Evolutionary conservation across 1,140 invertebrate genomes (phyloP).

Genomic region (Ectropis grisescens): DNA sequence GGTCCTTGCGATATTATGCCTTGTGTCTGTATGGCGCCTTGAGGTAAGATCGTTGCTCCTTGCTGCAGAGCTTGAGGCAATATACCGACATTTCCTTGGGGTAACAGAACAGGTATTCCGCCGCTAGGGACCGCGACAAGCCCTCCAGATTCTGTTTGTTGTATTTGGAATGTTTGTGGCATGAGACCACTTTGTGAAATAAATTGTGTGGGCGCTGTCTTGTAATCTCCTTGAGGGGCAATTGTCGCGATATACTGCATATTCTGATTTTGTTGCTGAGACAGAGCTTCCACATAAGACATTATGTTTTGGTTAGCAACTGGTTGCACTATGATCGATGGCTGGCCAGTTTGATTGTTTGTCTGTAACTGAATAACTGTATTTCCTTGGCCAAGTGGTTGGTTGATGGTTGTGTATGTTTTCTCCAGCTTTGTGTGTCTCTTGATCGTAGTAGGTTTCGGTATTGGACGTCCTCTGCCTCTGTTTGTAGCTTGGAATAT

Average conservation of each 20-base stretch:
- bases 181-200: slow-evolving; percentile 72
- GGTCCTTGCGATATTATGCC: slow-evolving; percentile 65
- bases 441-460: slow-evolving; percentile 61
- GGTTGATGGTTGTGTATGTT: slow-evolving; percentile 58
- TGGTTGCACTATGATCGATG: slow-evolving; percentile 78
- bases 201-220: slow-evolving; percentile 69
- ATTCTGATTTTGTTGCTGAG: slow-evolving; percentile 76
- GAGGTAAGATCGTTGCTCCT: slow-evolving; percentile 57
- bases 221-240: slow-evolving; percentile 71
- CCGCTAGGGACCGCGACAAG: slow-evolving; percentile 73
- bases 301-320: slow-evolving; percentile 76
- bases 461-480: slow-evolving; percentile 52
- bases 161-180: slow-evolving; percentile 74
- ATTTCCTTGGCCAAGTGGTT: slow-evolving; percentile 50
- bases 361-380: slow-evolving; percentile 65
- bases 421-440: slow-evolving; percentile 62
- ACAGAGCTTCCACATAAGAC: slow-evolving; percentile 78
- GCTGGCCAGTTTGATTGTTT: slow-evolving; percentile 63
- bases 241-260: slow-evolving; percentile 80
- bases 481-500: slow-evolving; percentile 60
- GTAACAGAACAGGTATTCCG: slow-evolving; percentile 72
- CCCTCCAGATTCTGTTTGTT: slow-evolving; percentile 73
- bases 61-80: slow-evolving; percentile 62
- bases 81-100: slow-evolving; percentile 65
- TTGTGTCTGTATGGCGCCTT: slow-evolving; percentile 68